Conservation (phyloP, 2,113 vertebrate species). For the Grammomys dolichurus region DNA sequence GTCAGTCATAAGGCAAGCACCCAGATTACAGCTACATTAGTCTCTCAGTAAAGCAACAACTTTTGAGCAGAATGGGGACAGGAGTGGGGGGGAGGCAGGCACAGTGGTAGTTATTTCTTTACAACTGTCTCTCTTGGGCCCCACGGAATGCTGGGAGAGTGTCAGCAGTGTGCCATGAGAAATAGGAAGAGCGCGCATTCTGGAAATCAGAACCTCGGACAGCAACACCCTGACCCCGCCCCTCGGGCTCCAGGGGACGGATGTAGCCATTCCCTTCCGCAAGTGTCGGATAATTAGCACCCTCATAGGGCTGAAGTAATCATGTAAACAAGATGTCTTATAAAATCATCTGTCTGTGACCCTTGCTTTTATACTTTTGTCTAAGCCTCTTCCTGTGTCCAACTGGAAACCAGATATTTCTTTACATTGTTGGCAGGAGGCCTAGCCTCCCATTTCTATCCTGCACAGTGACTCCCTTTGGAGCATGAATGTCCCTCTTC, state of each 20-base stretch:
- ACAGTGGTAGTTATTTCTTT: background rate
- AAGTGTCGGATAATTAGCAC: background rate
- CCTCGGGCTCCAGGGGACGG: background rate
- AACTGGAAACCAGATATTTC: background rate
- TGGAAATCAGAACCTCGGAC: background rate
- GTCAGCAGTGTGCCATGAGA: background rate
- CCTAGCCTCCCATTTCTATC: background rate
- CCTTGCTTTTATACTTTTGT: background rate
- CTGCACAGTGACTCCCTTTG: background rate
- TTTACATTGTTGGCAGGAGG: background rate
- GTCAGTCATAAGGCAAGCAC: background rate
- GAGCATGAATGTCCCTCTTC: background rate
- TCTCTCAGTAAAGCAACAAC: background rate
- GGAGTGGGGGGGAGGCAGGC: background rate
- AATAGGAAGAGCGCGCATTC: background rate
- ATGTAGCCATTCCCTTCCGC: background rate
- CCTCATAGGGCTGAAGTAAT: background rate
- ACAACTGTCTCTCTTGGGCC: background rate
- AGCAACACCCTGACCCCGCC: background rate
- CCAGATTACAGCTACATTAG: background rate
- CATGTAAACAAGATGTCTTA: background rate
- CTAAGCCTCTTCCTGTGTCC: background rate
- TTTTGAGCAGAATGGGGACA: background rate
- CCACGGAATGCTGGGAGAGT: background rate
- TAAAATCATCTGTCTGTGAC: background rate